Evolutionary conservation across 2,113 vertebrate genomes (phyloP).

Genomic region (Toxotes jaculatrix): DNA sequence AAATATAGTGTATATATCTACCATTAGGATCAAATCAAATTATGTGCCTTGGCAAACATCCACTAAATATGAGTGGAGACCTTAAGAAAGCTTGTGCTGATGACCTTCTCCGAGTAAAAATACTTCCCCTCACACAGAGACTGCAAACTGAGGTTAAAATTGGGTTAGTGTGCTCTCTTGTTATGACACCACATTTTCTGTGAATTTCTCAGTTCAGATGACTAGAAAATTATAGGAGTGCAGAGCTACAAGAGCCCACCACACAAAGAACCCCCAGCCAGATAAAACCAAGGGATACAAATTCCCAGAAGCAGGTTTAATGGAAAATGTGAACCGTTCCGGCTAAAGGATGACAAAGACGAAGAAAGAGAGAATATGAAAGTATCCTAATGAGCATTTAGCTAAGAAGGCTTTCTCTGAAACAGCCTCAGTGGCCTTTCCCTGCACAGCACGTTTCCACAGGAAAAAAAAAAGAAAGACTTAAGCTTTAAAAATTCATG

Average conservation of each 20-base stretch:
- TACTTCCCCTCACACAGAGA: constrained; percentile 12
- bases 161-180: constrained; percentile 43
- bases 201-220: constrained; percentile 48
- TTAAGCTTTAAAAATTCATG: constrained; percentile 80
- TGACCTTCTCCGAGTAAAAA: constrained; percentile 12
- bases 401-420: constrained; percentile 50
- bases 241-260: constrained; percentile 25
- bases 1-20: constrained; percentile 6
- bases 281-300: constrained; percentile 55
- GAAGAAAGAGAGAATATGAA: constrained; percentile 59
- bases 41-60: background rate
- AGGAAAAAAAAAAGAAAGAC: constrained; percentile 50
- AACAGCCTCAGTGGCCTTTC: constrained; percentile 66
- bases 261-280: constrained; percentile 41
- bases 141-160: constrained; percentile 43
- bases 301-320: constrained; percentile 66
- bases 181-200: constrained; percentile 46
- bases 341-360: constrained; percentile 65
- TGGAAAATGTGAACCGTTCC: constrained; percentile 42
- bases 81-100: background rate
- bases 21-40: background rate
- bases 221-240: constrained; percentile 35
- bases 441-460: constrained; percentile 66
- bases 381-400: constrained; percentile 78
- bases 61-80: constrained; percentile 13